Evolutionary conservation across 2,888 invertebrate species (phyloP).

Genomic region (Volucella bombylans): DNA sequence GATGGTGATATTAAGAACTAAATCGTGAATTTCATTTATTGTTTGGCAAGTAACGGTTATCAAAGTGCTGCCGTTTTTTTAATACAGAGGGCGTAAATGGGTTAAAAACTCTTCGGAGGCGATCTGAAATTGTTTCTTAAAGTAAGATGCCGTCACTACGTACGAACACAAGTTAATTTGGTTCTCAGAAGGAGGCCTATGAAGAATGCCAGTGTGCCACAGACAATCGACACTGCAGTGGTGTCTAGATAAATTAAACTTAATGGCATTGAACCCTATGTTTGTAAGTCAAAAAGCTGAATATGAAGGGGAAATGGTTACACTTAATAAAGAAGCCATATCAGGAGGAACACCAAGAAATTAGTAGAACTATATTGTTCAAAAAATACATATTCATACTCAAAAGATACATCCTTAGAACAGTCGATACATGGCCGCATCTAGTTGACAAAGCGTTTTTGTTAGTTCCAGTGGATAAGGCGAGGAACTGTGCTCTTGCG

Average conservation of each 20-base stretch:
- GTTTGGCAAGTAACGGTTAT: too few relatives aligned
- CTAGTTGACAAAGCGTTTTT: conserved; percentile 91
- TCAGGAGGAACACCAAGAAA: not conserved
- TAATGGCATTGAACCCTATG: conserved; percentile 10
- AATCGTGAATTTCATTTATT: conserved; percentile 8
- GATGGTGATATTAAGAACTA: too few relatives aligned
- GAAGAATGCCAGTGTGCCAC: conserved; percentile 79
- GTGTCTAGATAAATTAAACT: conserved; percentile 30
- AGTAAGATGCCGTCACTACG: too few relatives aligned
- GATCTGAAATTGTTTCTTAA: too few relatives aligned
- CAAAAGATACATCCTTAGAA: conserved; percentile 78
- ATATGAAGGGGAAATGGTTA: conserved; percentile 29
- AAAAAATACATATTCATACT: too few relatives aligned
- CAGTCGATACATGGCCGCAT: conserved; percentile 83
- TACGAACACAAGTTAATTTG: too few relatives aligned
- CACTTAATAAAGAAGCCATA: not conserved
- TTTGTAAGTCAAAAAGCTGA: conserved; percentile 11
- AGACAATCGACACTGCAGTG: conserved; percentile 69
- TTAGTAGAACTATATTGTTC: conserved; percentile 13
- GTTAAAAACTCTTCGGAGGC: too few relatives aligned
- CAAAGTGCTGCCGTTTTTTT: too few relatives aligned
- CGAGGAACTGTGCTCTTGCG: conserved; percentile 85
- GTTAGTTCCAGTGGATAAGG: conserved; percentile 86
- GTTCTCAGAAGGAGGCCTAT: conserved; percentile 79
- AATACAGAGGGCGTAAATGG: too few relatives aligned